These are phyloP conservation scores for Peromyscus attwateri DNA, from an alignment of 2,797 vertebrate species.

Conservation along the genomic window DNA sequence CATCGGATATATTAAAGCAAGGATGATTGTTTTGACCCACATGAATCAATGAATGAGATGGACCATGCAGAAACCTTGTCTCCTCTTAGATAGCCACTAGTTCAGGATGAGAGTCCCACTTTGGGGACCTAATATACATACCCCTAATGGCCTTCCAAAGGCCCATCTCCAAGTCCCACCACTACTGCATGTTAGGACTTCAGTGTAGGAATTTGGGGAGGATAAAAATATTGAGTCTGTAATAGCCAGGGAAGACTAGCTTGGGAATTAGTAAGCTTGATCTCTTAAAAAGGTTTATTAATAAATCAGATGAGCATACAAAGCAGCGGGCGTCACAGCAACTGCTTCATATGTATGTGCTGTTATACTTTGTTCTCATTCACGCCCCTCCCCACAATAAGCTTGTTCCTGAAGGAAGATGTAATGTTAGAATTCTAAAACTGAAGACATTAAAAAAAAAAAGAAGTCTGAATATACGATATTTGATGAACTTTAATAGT, in stretches of 20 bases:
- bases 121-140: background rate
- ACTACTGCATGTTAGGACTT: background rate
- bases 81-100: background rate
- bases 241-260: background rate
- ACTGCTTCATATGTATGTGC: background rate
- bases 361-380: background rate
- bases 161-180: background rate
- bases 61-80: background rate
- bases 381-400: background rate
- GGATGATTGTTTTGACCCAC: background rate
- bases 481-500: constrained; percentile 68
- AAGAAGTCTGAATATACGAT: constrained; percentile 1
- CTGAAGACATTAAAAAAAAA: background rate
- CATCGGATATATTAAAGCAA: background rate
- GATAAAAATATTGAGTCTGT: background rate
- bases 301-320: background rate
- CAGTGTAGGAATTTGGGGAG: background rate
- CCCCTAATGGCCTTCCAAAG: background rate
- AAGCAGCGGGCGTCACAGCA: too few relatives aligned
- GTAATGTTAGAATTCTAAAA: background rate
- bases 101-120: background rate
- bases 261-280: background rate
- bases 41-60: background rate
- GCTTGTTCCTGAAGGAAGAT: background rate
- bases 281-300: background rate